phyloP scores from a whole-genome alignment of 2,888 invertebrate genomes.

The Hydriomena furcata region DNA sequence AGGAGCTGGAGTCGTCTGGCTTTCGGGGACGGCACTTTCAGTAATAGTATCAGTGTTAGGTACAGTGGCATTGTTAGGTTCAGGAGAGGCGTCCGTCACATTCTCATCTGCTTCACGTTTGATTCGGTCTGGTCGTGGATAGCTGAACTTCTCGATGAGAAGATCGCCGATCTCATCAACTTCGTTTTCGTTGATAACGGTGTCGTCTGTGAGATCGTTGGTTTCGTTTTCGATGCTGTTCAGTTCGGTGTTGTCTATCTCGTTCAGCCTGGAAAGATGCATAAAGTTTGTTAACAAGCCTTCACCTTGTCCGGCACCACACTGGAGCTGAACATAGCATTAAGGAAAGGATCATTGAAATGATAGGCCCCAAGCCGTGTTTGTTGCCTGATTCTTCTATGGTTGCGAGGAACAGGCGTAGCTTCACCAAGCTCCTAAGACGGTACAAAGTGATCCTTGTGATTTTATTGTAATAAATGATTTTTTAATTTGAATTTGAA shows the following conservation, averaged over 20 bases:
- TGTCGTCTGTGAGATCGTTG: constrained; percentile 37
- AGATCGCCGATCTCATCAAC: constrained; percentile 30
- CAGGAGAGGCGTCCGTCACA: neutral
- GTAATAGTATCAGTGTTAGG: neutral
- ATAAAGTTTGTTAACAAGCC: neutral
- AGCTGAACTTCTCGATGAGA: constrained; percentile 43
- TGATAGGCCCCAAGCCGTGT: too few relatives aligned
- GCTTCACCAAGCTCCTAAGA: too few relatives aligned
- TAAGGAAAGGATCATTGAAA: too few relatives aligned
- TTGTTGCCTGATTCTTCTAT: too few relatives aligned
- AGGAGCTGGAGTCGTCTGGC: constrained; percentile 7
- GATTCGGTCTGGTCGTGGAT: constrained; percentile 25
- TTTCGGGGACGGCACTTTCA: too few relatives aligned
- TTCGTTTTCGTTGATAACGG: constrained; percentile 38
- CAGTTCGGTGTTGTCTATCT: constrained; percentile 31
- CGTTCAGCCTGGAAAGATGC: constrained; percentile 20
- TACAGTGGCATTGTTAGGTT: too few relatives aligned
- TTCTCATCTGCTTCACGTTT: constrained; percentile 32
- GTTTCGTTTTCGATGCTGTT: constrained; percentile 37
- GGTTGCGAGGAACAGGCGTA: too few relatives aligned
- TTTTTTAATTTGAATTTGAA: too few relatives aligned
- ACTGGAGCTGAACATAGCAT: too few relatives aligned
- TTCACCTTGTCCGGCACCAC: too few relatives aligned
- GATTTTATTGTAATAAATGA: too few relatives aligned
- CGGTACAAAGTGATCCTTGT: too few relatives aligned